phyloP scores from a whole-genome alignment of 2,797 vertebrate genomes.

The Sebastes cheni region DNA sequence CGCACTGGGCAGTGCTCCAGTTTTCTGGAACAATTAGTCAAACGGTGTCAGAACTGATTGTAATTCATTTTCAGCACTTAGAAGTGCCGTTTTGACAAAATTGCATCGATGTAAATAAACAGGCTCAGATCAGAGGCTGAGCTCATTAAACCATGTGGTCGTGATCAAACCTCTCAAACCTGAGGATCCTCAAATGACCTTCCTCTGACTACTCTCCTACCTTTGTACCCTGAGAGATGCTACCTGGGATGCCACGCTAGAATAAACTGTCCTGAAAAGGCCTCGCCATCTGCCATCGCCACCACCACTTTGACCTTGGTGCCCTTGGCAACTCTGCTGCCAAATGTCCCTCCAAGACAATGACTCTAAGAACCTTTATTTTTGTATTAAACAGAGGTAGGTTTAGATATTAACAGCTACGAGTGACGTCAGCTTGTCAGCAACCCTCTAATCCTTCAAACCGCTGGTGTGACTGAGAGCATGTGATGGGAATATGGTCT shows the following conservation, averaged over 20 bases:
- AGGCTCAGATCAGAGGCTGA: not conserved
- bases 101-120: not conserved
- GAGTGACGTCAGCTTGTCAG: slow-evolving; percentile 36
- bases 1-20: not conserved
- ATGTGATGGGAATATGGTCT: slow-evolving; percentile 36
- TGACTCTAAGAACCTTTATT: slow-evolving; percentile 21
- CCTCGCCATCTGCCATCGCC: not conserved
- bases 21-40: not conserved
- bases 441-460: slow-evolving; percentile 32
- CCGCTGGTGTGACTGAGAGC: slow-evolving; percentile 26
- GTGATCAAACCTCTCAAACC: not conserved
- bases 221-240: not conserved
- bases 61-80: not conserved
- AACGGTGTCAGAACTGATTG: not conserved
- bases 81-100: not conserved
- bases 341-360: not conserved
- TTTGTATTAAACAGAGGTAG: not conserved
- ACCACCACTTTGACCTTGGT: not conserved
- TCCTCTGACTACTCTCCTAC: not conserved
- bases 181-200: not conserved
- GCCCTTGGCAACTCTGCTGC: not conserved
- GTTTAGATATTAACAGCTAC: not conserved
- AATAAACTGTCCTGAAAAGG: not conserved
- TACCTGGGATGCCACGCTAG: not conserved
- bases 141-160: not conserved